These are phyloP conservation scores for Chrysaora quinquecirrha DNA, from an alignment of 30 jellyfish, hydroid and myxozoan species.

Conservation along the genomic window DNA sequence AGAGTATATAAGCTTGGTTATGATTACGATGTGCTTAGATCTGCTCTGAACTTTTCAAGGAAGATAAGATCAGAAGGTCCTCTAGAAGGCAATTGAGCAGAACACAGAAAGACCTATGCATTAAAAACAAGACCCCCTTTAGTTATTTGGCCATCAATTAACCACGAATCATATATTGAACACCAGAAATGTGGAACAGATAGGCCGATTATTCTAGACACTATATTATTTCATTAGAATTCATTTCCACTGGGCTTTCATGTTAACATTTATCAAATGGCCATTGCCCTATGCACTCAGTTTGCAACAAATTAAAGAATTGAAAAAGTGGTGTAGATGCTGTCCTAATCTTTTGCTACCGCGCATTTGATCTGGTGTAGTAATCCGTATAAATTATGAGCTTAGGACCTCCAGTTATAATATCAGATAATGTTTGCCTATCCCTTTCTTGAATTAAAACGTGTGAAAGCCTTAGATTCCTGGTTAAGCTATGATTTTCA, in stretches of 20 bases:
- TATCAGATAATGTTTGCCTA: conserved; percentile 14
- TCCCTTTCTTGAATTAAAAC: conserved; percentile 15
- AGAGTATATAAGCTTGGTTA: too few relatives aligned
- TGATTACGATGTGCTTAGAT: too few relatives aligned
- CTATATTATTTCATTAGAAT: background rate
- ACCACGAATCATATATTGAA: too few relatives aligned
- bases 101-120: too few relatives aligned
- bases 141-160: too few relatives aligned
- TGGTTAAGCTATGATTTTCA: background rate
- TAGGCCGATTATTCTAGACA: background rate
- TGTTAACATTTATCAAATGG: background rate
- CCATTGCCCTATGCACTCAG: background rate
- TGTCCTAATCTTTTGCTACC: background rate
- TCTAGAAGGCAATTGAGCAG: too few relatives aligned
- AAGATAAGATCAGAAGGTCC: too few relatives aligned
- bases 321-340: background rate
- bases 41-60: too few relatives aligned
- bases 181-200: background rate
- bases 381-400: background rate
- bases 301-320: background rate
- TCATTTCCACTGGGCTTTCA: background rate
- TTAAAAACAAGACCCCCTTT: too few relatives aligned
- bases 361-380: background rate
- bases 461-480: conserved; percentile 9
- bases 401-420: conserved; percentile 13